Evolutionary conservation across 1,140 invertebrate species (phyloP), one percentile per base, ranked within the genome.

Genomic region (Oryctes rhinoceros): DNA sequence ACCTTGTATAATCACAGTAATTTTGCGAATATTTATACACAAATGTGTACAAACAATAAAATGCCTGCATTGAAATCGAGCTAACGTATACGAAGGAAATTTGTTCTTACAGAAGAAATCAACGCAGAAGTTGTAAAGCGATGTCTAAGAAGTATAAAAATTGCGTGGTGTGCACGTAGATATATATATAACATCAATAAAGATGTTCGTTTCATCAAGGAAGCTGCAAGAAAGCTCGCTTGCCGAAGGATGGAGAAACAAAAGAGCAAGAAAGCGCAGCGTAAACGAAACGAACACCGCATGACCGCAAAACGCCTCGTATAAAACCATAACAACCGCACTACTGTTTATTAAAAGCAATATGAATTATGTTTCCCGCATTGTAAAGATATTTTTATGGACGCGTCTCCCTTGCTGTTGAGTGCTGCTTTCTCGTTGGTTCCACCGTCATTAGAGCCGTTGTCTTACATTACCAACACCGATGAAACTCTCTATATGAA

Each of bases 341-440:
- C 75, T 49, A 49, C 37, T 78, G 77, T 78, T 59, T 78, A 78
- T 78, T 78, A 78, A 78, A 78, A 78, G 77, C 77, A 37, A 59
- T 71, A 79, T 79, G 78, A 79, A 71, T 79, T 79, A 79, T 79
- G 65, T 74, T 79, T 74, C 59, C 78, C 78, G 78, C 78, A 79
- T 79, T 79, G 78, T 79, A 49, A 65, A 78, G 48, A 65, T 79
- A 79, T 79, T 79, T 79, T 79, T 79, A 79, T 62, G 48, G 48
- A 49, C 48, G 77, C 35, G 65, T 71, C 77, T 78, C 48, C 53
- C 24, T 24, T 15, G 39, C 13, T 7, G 75, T 76, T 37, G 39
- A 44, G 39, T 10, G 39, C 39, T 44, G 3, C 39, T 4, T 44
- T 44, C 39, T 44, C 5, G 39, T 44, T 44, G 0, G 39, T 44